Evolutionary conservation across 2,888 invertebrate genomes (phyloP).

Genomic region (Drosophila colorata): DNA sequence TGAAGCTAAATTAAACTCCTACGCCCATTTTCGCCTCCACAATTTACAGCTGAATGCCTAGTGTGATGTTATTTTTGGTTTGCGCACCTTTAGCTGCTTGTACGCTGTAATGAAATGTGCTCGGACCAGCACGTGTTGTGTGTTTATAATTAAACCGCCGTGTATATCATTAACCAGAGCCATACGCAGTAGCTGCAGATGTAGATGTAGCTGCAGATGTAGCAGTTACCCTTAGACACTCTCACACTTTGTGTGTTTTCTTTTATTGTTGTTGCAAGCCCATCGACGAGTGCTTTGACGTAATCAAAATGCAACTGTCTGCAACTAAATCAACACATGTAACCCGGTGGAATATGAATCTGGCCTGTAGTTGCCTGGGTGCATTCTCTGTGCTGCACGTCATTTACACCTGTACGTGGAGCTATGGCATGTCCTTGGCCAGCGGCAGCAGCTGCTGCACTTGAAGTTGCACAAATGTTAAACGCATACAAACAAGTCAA

Average conservation of each 20-base stretch:
- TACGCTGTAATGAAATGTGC: slow-evolving; percentile 43
- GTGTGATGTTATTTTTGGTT: slow-evolving; percentile 58
- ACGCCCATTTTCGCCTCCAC: background rate
- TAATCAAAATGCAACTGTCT: slow-evolving; percentile 74
- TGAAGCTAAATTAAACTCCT: slow-evolving; percentile 10
- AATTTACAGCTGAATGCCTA: slow-evolving; percentile 5
- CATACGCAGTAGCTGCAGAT: slow-evolving; percentile 21
- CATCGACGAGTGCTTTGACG: slow-evolving; percentile 59
- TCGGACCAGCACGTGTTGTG: slow-evolving; percentile 65
- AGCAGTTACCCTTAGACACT: slow-evolving; percentile 25
- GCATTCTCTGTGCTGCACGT: slow-evolving; percentile 67
- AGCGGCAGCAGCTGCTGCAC: slow-evolving; percentile 42
- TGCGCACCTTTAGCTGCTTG: slow-evolving; percentile 58
- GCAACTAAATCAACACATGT: slow-evolving; percentile 53
- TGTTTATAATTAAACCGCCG: slow-evolving; percentile 76
- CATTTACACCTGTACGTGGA: slow-evolving; percentile 74
- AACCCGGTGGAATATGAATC: slow-evolving; percentile 13
- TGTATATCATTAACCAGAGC: slow-evolving; percentile 56
- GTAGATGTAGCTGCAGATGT: slow-evolving; percentile 11
- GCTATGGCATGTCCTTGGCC: slow-evolving; percentile 69
- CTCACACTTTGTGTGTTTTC: slow-evolving; percentile 17
- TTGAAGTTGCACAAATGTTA: slow-evolving; percentile 64
- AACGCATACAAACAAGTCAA: slow-evolving; percentile 60
- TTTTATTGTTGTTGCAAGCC: slow-evolving; percentile 10
- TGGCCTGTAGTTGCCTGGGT: slow-evolving; percentile 1